A percentile compares a stretch with the other conserved stretches of the same genome.
phyloP scores from a whole-genome alignment of 2,113 vertebrate genomes.

The Crotophaga sulcirostris region DNA sequence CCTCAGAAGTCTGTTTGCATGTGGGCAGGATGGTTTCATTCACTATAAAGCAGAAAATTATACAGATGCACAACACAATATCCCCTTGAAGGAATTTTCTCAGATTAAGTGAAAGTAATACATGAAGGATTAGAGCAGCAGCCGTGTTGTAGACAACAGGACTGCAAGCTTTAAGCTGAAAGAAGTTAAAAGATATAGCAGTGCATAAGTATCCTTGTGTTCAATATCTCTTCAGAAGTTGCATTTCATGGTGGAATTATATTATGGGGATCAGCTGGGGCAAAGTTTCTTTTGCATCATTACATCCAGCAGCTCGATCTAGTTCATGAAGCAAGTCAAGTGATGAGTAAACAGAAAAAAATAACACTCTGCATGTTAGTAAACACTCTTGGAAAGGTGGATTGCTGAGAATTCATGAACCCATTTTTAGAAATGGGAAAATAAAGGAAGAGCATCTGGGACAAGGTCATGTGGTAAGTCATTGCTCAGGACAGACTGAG shows the following conservation, averaged over 20 bases:
- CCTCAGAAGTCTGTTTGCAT: background rate
- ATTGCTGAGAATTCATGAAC: background rate
- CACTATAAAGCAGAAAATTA: background rate
- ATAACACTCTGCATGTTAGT: background rate
- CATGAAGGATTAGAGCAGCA: conserved; percentile 12
- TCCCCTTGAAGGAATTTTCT: conserved; percentile 4
- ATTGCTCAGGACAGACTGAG: conserved; percentile 2
- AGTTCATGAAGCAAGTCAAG: background rate
- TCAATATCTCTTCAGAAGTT: background rate
- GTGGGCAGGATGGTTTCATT: background rate
- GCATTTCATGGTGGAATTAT: background rate
- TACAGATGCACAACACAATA: background rate
- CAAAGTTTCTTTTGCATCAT: background rate
- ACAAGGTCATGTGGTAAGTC: conserved; percentile 9
- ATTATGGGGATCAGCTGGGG: background rate
- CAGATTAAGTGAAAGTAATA: background rate
- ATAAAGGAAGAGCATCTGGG: conserved; percentile 1
- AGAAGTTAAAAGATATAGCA: background rate
- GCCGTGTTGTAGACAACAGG: background rate
- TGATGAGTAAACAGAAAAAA: background rate
- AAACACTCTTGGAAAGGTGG: background rate
- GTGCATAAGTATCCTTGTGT: background rate
- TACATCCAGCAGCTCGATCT: background rate
- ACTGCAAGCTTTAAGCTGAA: background rate
- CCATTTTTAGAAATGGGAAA: background rate